Base-by-base conservation (phyloP, 2,797 vertebrate genomes). In the Eulemur mongoz region DNA sequence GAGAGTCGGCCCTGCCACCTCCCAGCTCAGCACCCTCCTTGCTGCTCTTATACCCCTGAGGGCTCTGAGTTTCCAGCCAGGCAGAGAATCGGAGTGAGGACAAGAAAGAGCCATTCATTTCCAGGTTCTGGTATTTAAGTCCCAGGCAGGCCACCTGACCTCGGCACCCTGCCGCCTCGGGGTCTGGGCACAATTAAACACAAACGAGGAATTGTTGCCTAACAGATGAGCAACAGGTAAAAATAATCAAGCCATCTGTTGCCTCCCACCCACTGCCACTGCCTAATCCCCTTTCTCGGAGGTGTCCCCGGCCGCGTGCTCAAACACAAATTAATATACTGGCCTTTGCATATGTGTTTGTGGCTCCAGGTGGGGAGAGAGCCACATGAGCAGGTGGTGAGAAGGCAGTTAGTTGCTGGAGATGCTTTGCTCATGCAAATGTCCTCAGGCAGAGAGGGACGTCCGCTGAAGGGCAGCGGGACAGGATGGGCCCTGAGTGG, bases 191-290 rank as follows among this genome's bases (percentile, higher is more conserved):
- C 78, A n/a, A 90, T 89, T 90, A 94, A 89, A 86, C 93, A 70
- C 94, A 88, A 85, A 96, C 1, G 0, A 92, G 86, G 70, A 95
- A 72, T 45, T 50, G 40, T 75, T 82, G 72, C 92, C 91, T 81
- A 93, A 92, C 93, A 96, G 91, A 96, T 96, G 52, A 95, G 91
- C 97, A 97, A 97, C 97, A 98, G 98, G 96, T 97, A 95, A 95
- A 96, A 80, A 90, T 93, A 63, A 97, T 96, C 91, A 57, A 78
- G 86, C 97, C 97, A 96, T 97, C 97, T 98, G 97, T 73, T 86
- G 52, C 83, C 86, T 94, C 65, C 96, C 73, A 67, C 90, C 94
- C 52, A 65, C 32, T 1, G 72, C 73, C 69, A 15, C 92, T 0
- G 18, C 85, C 89, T 96, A 93, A 97, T 97, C 94, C 97, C 95